Evolutionary conservation across 2,113 vertebrate genomes (phyloP), one percentile per base, ranked within the genome.

Genomic region (Etheostoma cragini): DNA sequence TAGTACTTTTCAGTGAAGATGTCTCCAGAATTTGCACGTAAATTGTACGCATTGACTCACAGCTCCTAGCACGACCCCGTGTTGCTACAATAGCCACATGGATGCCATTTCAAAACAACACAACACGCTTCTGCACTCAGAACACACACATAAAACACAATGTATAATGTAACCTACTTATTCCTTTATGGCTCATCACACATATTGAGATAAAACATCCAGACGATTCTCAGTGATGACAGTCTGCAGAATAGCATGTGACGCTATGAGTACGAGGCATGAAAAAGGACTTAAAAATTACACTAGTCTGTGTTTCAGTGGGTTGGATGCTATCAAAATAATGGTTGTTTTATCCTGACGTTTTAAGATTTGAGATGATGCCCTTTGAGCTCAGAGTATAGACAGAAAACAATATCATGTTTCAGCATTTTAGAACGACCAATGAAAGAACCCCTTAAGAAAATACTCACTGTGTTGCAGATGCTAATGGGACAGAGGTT

Each of bases 31-130:
- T 11, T 30, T 30, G 30, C 30, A 30, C 30, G 4, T 30, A 30
- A 30, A 30, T 30, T 30, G 30, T 4, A 30, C 30, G 50, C 56
- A 75, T 72, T 56, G 63, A 81, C 66, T 80, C 62, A 24, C 83
- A 65, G 76, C 66, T 38, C 75, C 69, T 7, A 75, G 70, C 53
- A 0, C 26, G 64, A 84, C 83, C 83, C 24, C 80, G 73, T 72
- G 83, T 78, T 45, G 84, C 42, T 71, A 85, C 80, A 85, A 67
- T 58, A 64, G 72, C 85, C 83, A 73, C 35, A 78, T 83, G 78
- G 84, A 82, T 24, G 56, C 21, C 57, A 16, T 78, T 53, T 71
- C 83, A 69, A 76, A 87, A 76, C 85, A 85, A 78, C 81, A 67
- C 73, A 66, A 64, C 49, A 16, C 66, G 49, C 49, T 56, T 60